Conservation (phyloP, 2,797 vertebrate species). For the Gymnothorax reevesii region DNA sequence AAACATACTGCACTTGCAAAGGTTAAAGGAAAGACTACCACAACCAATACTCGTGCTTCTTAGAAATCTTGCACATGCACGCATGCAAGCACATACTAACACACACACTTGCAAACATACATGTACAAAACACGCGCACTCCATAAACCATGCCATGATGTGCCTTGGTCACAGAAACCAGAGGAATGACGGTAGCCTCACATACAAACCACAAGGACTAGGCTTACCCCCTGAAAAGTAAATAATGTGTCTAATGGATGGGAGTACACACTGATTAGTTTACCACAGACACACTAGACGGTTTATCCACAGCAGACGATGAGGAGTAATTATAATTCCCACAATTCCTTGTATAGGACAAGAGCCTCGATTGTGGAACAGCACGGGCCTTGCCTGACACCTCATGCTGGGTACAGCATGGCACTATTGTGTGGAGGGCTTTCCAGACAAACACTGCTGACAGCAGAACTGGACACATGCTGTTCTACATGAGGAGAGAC, state of each 20-base stretch:
- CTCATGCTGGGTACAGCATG: background rate
- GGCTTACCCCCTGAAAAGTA: background rate
- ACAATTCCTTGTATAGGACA: background rate
- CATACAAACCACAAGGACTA: background rate
- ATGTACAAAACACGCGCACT: background rate
- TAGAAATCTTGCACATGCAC: background rate
- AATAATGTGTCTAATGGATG: background rate
- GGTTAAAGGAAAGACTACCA: background rate
- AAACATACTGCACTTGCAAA: background rate
- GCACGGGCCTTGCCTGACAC: background rate
- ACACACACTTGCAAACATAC: conserved; percentile 18
- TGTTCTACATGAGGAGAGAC: background rate
- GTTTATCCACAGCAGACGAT: no score
- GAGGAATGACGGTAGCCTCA: background rate
- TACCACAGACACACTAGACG: no score
- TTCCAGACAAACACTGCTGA: background rate
- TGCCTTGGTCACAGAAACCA: background rate
- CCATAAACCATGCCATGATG: background rate
- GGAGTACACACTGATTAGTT: background rate
- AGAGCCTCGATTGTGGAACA: background rate
- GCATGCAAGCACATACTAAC: conserved; percentile 26
- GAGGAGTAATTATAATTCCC: no score
- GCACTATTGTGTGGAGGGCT: no score
- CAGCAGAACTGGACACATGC: background rate
- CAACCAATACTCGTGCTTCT: background rate